Evolutionary conservation across 2,113 vertebrate genomes (phyloP), one percentile per base, ranked within the genome.

Genomic region (Pelecanoides urinatrix): DNA sequence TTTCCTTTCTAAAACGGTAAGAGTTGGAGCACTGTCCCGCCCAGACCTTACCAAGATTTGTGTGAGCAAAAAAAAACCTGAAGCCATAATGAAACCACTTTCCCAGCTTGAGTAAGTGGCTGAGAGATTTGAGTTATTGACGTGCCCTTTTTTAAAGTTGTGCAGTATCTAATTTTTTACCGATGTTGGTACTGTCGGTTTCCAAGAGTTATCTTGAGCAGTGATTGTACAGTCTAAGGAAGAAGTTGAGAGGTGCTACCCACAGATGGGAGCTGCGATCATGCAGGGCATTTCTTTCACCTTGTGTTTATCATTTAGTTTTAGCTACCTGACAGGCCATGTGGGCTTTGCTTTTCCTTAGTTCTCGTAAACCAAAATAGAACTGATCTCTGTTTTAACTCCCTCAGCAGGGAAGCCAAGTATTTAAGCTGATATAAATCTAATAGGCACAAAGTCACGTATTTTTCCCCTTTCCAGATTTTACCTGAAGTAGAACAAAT

Each of bases 391-490:
- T 63, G 7, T 21, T 63, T 53, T 71, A 42, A 2, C n/a, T 73
- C 1, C 8, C 16, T 61, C 47, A 36, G 23, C 11, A 10, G 21
- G n/a, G 21, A 71, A 83, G 18, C 2, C 32, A 83, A 70, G 25
- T 11, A 32, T 78, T 82, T 83, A 52, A 76, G 4, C 4, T 20
- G 11, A 44, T 44, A 22, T 18, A 73, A 86, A 71, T 70, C n/a
- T 62, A 67, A 55, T 11, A 1, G 1, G 18, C 4, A 6, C 2
- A 36, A 44, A 65, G 20, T 20, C 17, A 36, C 0, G 0, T 19
- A 26, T 86, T 79, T 62, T n/a, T 17, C 12, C 17, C 3, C 3
- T 42, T 82, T 70, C 15, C n/a, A 63, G 16, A 50, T 86, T 78
- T 88, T 88, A n/a, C 10, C 21, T 74, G 50, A 70, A 36, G 16